phyloP scores from a whole-genome alignment of 2,797 vertebrate genomes.

The Ibycter americanus region DNA sequence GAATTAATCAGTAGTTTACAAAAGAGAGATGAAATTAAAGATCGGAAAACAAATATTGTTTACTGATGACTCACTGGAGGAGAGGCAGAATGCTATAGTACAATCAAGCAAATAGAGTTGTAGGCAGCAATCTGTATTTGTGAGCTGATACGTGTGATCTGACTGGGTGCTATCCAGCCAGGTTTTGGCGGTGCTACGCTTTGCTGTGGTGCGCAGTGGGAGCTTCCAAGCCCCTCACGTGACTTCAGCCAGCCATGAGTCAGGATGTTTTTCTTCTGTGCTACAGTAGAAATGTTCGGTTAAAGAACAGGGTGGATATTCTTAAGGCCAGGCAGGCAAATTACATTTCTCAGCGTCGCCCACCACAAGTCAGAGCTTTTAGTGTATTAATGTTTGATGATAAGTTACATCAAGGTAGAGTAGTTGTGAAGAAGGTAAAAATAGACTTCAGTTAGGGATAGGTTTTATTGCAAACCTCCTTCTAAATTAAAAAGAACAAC shows the following conservation, averaged over 20 bases:
- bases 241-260: conserved; percentile 2
- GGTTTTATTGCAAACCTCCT: conserved; percentile 25
- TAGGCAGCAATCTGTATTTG: background rate
- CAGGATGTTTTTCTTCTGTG: conserved; percentile 44
- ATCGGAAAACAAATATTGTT: conserved; percentile 7
- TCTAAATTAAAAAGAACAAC: conserved; percentile 26
- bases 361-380: conserved; percentile 60
- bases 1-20: background rate
- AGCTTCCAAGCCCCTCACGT: conserved; percentile 14
- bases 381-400: conserved; percentile 72
- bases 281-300: conserved; percentile 16
- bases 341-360: conserved; percentile 5
- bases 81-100: background rate
- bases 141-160: background rate
- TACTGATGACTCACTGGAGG: background rate
- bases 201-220: background rate
- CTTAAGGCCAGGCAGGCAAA: conserved; percentile 38
- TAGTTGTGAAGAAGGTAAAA: conserved; percentile 52
- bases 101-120: background rate
- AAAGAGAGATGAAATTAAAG: background rate
- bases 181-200: background rate
- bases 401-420: conserved; percentile 57
- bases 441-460: conserved; percentile 37
- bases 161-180: background rate
- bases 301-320: conserved; percentile 44